Conservation (phyloP, 2,113 vertebrate genomes). For the Ceyx melanurus region DNA sequence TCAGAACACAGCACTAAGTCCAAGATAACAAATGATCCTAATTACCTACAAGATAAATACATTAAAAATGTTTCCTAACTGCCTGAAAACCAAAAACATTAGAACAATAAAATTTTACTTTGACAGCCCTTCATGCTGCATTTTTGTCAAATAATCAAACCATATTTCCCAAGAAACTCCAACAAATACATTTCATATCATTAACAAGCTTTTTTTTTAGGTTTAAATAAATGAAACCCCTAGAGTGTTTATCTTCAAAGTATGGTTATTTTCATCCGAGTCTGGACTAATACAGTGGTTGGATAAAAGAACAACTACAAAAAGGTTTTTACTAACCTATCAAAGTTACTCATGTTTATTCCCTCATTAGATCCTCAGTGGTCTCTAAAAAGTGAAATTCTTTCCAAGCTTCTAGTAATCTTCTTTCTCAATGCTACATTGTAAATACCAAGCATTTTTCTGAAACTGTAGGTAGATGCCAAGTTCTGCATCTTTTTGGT, state of each 20-base stretch:
- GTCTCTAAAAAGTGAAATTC: neutral
- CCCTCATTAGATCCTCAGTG: neutral
- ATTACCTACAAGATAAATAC: neutral
- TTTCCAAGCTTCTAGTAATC: neutral
- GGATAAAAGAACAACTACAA: neutral
- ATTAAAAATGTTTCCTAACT: neutral
- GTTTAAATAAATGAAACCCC: neutral
- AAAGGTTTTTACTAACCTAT: neutral
- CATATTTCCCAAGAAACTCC: neutral
- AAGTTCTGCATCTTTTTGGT: neutral
- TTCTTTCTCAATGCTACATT: neutral
- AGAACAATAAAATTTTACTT: neutral
- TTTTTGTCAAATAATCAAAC: neutral
- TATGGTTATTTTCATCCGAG: too few relatives aligned
- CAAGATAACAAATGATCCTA: neutral
- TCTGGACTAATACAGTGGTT: neutral
- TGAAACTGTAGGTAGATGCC: neutral
- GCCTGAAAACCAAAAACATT: neutral
- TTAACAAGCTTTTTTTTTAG: neutral
- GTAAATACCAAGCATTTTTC: neutral
- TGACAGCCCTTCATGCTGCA: neutral
- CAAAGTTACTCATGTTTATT: neutral
- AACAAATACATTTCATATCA: constrained; percentile 12
- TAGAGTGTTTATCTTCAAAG: neutral
- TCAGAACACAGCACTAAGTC: neutral